These are phyloP conservation scores for Chrysomela aeneicollis DNA, from an alignment of 2,888 invertebrate species.

Conservation along the genomic window DNA sequence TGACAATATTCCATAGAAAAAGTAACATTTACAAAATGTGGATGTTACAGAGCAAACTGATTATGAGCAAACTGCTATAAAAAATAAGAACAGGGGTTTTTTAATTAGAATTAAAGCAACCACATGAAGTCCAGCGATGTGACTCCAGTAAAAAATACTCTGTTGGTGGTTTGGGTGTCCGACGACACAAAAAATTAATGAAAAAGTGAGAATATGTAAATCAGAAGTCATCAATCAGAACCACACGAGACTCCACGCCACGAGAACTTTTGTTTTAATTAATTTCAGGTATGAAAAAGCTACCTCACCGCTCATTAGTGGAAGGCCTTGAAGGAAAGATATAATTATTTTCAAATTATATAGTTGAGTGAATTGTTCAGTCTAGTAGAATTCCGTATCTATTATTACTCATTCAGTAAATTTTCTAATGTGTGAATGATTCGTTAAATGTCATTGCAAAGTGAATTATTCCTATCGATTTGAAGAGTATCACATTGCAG, in stretches of 20 bases:
- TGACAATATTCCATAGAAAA: too few relatives aligned
- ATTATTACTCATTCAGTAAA: too few relatives aligned
- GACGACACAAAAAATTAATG: background rate
- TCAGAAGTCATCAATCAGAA: background rate
- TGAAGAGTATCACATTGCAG: too few relatives aligned
- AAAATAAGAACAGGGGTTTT: too few relatives aligned
- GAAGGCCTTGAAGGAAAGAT: conserved; percentile 9
- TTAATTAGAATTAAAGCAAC: background rate
- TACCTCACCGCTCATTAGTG: conserved; percentile 17
- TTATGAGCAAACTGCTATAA: too few relatives aligned
- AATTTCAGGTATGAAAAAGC: conserved; percentile 9
- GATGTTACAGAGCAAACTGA: too few relatives aligned
- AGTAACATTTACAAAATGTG: too few relatives aligned
- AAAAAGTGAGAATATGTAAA: background rate
- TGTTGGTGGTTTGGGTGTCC: background rate
- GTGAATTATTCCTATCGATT: too few relatives aligned
- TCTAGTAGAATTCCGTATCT: conserved; percentile 26
- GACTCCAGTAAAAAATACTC: background rate
- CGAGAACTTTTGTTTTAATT: conserved; percentile 16
- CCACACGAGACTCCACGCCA: background rate
- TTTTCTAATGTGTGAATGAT: too few relatives aligned
- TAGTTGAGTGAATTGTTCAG: conserved; percentile 25
- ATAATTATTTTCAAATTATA: conserved; percentile 31
- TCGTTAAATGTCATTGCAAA: too few relatives aligned
- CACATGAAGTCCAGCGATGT: background rate